phyloP scores from a whole-genome alignment of 2,797 vertebrate species.

The Pterois miles region DNA sequence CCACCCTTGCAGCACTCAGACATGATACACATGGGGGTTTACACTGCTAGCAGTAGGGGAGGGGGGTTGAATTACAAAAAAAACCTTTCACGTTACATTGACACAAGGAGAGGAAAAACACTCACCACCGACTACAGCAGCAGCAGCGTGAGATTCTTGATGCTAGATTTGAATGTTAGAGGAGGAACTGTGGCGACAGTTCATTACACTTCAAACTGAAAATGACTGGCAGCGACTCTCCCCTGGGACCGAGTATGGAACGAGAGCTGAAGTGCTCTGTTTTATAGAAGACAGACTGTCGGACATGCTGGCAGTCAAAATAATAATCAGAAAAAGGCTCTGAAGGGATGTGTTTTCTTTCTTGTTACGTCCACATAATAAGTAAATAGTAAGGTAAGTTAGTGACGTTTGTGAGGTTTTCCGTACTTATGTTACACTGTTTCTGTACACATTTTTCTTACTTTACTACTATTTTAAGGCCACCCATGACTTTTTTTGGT shows the following conservation, averaged over 20 bases:
- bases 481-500: too few species aligned
- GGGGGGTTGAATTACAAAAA: conserved; percentile 43
- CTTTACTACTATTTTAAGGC: too few species aligned
- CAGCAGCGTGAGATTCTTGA: conserved; percentile 61
- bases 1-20: conserved; percentile 72
- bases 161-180: conserved; percentile 73
- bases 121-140: conserved; percentile 50
- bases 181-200: conserved; percentile 66
- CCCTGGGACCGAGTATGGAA: conserved; percentile 34
- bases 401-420: too few species aligned
- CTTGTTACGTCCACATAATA: conserved; percentile 26
- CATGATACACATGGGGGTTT: conserved; percentile 72
- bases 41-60: conserved; percentile 50
- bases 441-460: rapidly evolving
- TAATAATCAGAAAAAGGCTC: conserved; percentile 41
- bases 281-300: conserved; percentile 42
- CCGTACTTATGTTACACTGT: too few species aligned
- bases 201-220: conserved; percentile 70
- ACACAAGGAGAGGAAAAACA: conserved; percentile 68
- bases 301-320: conserved; percentile 53
- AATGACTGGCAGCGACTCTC: conserved; percentile 70
- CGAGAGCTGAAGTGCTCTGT: conserved; percentile 39
- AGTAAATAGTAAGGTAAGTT: neutral
- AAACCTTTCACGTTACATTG: conserved; percentile 74
- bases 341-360: conserved; percentile 18